A percentile compares a stretch with the other conserved stretches of the same genome.
These are phyloP conservation scores for Silurus meridionalis DNA, from an alignment of 2,113 vertebrate genomes.

Conservation along the genomic window DNA sequence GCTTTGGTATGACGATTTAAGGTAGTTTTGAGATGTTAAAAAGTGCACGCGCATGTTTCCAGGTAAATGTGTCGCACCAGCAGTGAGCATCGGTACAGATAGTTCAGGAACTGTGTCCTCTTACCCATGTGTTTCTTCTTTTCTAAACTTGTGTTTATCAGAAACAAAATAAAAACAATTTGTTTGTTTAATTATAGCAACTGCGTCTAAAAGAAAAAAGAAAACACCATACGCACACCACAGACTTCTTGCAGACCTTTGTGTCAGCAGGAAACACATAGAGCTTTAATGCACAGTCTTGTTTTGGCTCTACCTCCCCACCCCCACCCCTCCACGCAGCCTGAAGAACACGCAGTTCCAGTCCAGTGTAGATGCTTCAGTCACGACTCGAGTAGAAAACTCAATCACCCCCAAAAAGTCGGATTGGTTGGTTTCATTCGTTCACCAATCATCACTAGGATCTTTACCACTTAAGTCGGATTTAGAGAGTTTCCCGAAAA, in stretches of 20 bases:
- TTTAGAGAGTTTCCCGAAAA: neutral
- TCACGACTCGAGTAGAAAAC: slow-evolving; percentile 28
- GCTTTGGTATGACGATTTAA: no score
- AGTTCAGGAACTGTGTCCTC: neutral
- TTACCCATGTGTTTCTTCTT: neutral
- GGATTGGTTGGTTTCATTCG: no score
- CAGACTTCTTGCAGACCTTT: neutral
- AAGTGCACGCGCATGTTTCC: neutral
- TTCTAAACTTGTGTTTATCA: neutral
- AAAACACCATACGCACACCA: neutral
- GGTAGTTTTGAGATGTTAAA: neutral
- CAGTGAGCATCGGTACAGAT: neutral
- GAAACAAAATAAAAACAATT: neutral
- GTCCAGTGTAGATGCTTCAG: slow-evolving; percentile 17
- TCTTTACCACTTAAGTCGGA: neutral
- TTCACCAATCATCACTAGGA: neutral
- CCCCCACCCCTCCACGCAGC: neutral
- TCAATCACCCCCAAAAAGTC: neutral
- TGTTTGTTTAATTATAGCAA: neutral
- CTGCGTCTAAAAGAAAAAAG: no score
- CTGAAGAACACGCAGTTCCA: slow-evolving; percentile 14
- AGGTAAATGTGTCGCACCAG: neutral
- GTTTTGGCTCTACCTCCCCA: neutral
- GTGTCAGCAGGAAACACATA: neutral
- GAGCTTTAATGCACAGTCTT: neutral